phyloP scores from a whole-genome alignment of 1,140 invertebrate species.

The Hormaphis cornu region DNA sequence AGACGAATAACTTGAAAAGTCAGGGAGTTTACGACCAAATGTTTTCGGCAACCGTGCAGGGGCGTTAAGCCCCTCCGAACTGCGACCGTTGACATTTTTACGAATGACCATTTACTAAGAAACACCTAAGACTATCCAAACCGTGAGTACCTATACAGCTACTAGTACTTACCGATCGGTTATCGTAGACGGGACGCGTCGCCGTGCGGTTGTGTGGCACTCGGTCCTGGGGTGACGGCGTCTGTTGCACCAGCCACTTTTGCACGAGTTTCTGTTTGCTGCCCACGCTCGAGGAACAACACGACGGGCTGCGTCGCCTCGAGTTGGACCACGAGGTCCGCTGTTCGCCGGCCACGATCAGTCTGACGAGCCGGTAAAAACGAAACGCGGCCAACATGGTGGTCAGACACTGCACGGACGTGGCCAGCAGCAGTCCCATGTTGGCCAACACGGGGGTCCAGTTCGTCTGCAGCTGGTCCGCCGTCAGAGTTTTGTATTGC shows the following conservation, averaged over 20 bases:
- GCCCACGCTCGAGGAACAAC: constrained; percentile 32
- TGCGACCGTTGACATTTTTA: too few species aligned
- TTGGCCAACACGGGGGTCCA: constrained; percentile 50
- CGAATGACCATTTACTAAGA: too few species aligned
- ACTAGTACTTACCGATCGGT: constrained; percentile 21
- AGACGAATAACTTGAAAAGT: too few species aligned
- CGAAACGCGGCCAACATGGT: constrained; percentile 46
- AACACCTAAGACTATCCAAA: too few species aligned
- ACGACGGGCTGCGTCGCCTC: constrained; percentile 7
- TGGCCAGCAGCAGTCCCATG: constrained; percentile 48
- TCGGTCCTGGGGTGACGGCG: neutral
- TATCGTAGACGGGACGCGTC: neutral
- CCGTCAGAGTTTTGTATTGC: constrained; percentile 21
- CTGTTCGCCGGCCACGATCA: constrained; percentile 43
- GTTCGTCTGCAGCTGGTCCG: constrained; percentile 35
- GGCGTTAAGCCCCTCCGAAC: too few species aligned
- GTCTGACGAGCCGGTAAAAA: constrained; percentile 47
- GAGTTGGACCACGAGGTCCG: constrained; percentile 3
- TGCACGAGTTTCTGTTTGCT: constrained; percentile 36
- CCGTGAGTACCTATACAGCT: too few species aligned
- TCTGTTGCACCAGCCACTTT: constrained; percentile 36
- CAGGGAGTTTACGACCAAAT: too few species aligned
- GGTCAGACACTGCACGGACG: constrained; percentile 47
- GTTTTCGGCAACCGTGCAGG: too few species aligned
- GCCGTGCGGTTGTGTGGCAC: neutral